phyloP scores from a whole-genome alignment of 2,113 vertebrate species.

The Platysternon megacephalum region DNA sequence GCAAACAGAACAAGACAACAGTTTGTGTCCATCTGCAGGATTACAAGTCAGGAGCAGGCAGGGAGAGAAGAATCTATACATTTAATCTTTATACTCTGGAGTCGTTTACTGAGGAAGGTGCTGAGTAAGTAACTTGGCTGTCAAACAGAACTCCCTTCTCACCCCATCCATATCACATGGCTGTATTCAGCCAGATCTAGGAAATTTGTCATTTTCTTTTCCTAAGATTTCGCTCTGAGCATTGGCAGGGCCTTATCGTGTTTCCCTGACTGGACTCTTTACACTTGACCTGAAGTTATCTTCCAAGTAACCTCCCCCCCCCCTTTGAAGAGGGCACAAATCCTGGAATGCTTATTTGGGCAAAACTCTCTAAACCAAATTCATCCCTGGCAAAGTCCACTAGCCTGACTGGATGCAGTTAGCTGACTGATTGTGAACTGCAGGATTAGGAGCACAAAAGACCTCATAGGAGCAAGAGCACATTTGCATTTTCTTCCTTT shows the following conservation, averaged over 20 bases:
- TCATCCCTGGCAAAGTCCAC: rapidly evolving
- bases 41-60: not conserved
- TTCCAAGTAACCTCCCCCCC: not conserved
- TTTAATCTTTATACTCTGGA: not conserved
- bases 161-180: not conserved
- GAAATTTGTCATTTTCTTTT: slow-evolving; percentile 3
- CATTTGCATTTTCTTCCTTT: not conserved
- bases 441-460: not conserved
- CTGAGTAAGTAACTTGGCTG: not conserved
- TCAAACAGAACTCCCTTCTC: not conserved
- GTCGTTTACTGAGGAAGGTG: not conserved
- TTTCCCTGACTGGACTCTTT: not conserved
- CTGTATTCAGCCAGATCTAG: not conserved
- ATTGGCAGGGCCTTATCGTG: not conserved
- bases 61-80: not conserved
- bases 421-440: not conserved
- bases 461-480: not conserved
- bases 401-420: not conserved
- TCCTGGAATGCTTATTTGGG: rapidly evolving
- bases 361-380: not conserved
- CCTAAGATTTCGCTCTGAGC: slow-evolving; percentile 34
- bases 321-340: not conserved
- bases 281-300: not conserved
- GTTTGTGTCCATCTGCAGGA: not conserved
- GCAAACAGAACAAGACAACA: not conserved